Conservation (phyloP, 1,140 invertebrate genomes). For the Drosophila mauritiana region DNA sequence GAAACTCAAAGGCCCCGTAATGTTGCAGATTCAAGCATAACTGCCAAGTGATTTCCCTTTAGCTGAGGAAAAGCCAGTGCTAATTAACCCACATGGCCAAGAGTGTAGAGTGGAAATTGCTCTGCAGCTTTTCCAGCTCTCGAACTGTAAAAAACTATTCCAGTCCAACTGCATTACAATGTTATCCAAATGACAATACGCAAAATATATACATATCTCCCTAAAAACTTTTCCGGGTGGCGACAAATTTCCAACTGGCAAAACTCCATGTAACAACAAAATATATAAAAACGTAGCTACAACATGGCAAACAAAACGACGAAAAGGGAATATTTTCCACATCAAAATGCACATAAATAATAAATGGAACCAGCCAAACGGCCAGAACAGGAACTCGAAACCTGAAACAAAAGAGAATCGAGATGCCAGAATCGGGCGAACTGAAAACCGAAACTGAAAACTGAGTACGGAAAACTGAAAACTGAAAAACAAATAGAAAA, state of each 20-base stretch:
- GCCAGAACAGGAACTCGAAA: conserved; percentile 56
- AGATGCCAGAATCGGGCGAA: conserved; percentile 19
- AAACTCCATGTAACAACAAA: conserved; percentile 42
- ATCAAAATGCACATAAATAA: conserved; percentile 83
- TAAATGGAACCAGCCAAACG: conserved; percentile 69
- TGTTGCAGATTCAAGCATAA: neutral
- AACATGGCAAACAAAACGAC: conserved; percentile 33
- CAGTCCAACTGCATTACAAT: conserved; percentile 53
- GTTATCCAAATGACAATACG: conserved; percentile 61
- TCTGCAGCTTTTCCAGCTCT: conserved; percentile 14
- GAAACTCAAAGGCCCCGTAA: conserved; percentile 12
- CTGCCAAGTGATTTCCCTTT: conserved; percentile 42
- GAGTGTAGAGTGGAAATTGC: conserved; percentile 40
- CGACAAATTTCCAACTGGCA: conserved; percentile 38
- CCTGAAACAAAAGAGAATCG: conserved; percentile 40
- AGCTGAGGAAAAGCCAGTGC: conserved; percentile 24
- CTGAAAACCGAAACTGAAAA: neutral
- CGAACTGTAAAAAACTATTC: neutral
- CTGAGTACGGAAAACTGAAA: neutral
- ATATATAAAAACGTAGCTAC: conserved; percentile 28
- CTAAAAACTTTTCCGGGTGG: conserved; percentile 28
- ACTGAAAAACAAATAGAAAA: neutral
- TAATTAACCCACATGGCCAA: conserved; percentile 61
- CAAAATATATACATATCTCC: conserved; percentile 33
- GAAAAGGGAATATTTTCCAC: conserved; percentile 70